Evolutionary conservation across 2,113 vertebrate genomes (phyloP).

Genomic region (Plectropomus leopardus): DNA sequence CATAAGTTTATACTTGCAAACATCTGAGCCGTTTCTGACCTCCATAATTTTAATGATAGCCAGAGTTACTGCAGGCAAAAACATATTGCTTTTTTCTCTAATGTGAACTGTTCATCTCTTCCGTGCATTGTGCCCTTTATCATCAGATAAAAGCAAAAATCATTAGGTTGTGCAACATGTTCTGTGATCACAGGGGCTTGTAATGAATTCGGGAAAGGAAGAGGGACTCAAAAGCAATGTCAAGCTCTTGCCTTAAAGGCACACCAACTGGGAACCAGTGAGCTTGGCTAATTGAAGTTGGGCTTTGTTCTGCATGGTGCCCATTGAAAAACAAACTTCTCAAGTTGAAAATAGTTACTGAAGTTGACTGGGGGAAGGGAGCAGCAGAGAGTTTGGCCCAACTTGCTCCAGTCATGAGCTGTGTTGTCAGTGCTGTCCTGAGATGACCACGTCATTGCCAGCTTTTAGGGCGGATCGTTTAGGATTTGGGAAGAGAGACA

Average conservation of each 20-base stretch:
- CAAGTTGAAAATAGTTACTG: constrained; percentile 39
- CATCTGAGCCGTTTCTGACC: constrained; percentile 17
- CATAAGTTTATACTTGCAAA: background rate
- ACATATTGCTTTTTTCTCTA: constrained; percentile 7
- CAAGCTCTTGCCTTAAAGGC: constrained; percentile 60
- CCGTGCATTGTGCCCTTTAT: constrained; percentile 29
- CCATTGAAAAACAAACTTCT: constrained; percentile 53
- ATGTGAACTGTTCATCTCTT: constrained; percentile 28
- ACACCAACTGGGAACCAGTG: constrained; percentile 61
- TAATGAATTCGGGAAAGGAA: constrained; percentile 52
- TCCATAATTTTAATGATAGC: constrained; percentile 11
- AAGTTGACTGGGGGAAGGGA: constrained; percentile 21
- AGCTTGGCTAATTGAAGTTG: constrained; percentile 63
- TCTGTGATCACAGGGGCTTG: constrained; percentile 61
- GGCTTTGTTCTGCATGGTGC: constrained; percentile 64
- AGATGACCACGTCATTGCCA: constrained; percentile 10
- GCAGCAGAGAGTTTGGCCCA: constrained; percentile 13
- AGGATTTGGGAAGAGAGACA: constrained; percentile 4
- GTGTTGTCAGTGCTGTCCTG: constrained; percentile 25
- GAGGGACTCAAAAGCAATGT: constrained; percentile 39
- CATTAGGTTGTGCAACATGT: constrained; percentile 53
- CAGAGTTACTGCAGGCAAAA: background rate
- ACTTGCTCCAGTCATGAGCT: constrained; percentile 18
- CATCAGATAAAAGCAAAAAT: constrained; percentile 55
- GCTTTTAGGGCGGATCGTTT: constrained; percentile 38